Evolutionary conservation across 2,113 vertebrate species (phyloP).

Genomic region (Dinomys branickii): DNA sequence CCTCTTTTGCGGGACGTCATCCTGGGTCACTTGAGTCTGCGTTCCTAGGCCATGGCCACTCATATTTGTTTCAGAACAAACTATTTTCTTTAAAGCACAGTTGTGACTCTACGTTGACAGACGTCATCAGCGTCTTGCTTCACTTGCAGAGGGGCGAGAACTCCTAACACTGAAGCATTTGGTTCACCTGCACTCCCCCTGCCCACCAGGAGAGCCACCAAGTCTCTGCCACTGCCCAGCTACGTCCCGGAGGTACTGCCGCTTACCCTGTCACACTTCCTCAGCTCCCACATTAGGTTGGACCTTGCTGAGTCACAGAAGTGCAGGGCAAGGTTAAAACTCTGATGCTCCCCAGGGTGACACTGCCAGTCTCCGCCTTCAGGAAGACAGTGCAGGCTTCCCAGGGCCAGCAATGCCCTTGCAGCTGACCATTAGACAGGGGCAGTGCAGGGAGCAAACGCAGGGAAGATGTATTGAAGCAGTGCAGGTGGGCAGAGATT

Average conservation of each 20-base stretch:
- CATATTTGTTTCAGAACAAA: not conserved
- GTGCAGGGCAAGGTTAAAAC: not conserved
- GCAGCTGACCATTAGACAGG: not conserved
- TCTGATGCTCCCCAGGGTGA: not conserved
- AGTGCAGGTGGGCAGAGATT: accelerated
- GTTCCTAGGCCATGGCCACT: not conserved
- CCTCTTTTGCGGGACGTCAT: not conserved
- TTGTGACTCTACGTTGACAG: not conserved
- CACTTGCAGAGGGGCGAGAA: not conserved
- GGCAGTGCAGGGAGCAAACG: no score
- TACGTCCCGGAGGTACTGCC: accelerated
- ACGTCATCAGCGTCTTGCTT: not conserved
- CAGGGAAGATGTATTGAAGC: no score
- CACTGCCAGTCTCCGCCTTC: not conserved
- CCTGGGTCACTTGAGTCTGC: not conserved
- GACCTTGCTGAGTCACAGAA: not conserved
- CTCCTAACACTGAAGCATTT: not conserved
- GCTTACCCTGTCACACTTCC: not conserved
- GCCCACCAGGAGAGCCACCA: not conserved
- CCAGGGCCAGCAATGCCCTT: accelerated
- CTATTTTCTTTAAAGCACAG: not conserved
- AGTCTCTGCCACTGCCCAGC: not conserved
- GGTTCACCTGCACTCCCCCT: not conserved
- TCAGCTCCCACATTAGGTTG: not conserved
- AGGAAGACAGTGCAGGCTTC: not conserved